These are phyloP conservation scores for Temnothorax unifasciatus DNA, from an alignment of 2,888 invertebrate species.

Conservation along the genomic window DNA sequence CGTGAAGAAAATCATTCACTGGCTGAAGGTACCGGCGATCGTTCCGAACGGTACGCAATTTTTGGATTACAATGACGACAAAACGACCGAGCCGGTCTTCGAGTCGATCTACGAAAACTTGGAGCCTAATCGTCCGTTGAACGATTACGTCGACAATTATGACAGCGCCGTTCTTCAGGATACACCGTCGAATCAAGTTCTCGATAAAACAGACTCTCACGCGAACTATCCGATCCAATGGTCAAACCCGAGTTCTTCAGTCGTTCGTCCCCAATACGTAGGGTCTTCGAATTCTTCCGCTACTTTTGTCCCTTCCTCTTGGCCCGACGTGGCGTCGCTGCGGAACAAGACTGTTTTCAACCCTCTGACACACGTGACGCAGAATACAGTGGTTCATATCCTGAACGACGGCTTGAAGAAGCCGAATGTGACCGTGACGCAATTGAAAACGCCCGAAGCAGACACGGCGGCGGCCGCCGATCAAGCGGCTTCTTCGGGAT, in stretches of 20 bases:
- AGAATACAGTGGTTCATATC: conserved; percentile 83
- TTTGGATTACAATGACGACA: conserved; percentile 58
- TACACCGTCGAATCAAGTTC: not conserved
- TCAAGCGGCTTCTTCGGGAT: not conserved
- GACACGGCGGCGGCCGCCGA: not conserved
- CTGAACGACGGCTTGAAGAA: conserved; percentile 77
- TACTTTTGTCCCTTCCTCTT: not conserved
- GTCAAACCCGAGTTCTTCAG: not conserved
- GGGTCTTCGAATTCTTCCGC: not conserved
- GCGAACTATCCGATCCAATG: not conserved
- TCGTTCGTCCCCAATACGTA: not conserved
- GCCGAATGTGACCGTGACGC: conserved; percentile 76
- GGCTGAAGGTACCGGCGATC: conserved; percentile 80
- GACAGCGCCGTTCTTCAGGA: not conserved
- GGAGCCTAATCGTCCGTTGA: conserved; percentile 70
- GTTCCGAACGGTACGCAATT: conserved; percentile 69
- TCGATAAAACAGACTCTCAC: not conserved
- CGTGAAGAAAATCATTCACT: conserved; percentile 77
- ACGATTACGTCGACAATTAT: not conserved
- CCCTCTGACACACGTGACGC: conserved; percentile 79
- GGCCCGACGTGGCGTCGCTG: not conserved
- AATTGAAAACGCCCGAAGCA: conserved; percentile 59
- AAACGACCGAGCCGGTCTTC: conserved; percentile 66
- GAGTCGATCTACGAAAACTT: conserved; percentile 74
- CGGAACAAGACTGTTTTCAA: conserved; percentile 55